These are phyloP conservation scores for Stictocephala bisonia DNA, from an alignment of 2,888 invertebrate genomes.

Conservation along the genomic window DNA sequence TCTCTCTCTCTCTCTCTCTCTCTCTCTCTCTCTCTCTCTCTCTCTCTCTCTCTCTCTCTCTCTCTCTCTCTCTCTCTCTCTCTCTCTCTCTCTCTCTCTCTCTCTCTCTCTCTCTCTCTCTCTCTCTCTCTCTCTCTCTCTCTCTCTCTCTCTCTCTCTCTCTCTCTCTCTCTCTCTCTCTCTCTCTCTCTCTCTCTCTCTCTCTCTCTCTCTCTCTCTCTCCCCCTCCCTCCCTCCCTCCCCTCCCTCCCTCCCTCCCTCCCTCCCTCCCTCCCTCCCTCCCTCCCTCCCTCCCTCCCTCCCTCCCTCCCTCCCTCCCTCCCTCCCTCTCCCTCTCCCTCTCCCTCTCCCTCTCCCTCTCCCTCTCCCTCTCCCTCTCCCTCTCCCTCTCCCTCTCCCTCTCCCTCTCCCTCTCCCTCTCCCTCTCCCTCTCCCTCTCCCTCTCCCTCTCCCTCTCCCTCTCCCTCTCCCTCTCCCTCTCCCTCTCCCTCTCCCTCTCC, in stretches of 20 bases:
- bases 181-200: not conserved
- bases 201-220: slow-evolving; percentile 32
- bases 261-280: not conserved
- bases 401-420: not conserved
- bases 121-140: slow-evolving; percentile 49
- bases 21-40: slow-evolving; percentile 42
- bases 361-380: not conserved
- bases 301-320: not conserved
- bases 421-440: not conserved
- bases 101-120: slow-evolving; percentile 50
- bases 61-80: slow-evolving; percentile 45
- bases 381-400: not conserved
- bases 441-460: not conserved
- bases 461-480: no score
- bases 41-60: slow-evolving; percentile 49
- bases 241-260: not conserved
- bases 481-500: not conserved
- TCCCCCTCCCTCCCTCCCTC: not conserved
- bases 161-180: not conserved
- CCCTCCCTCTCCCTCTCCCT: not conserved
- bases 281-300: not conserved
- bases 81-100: slow-evolving; percentile 44
- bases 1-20: slow-evolving; percentile 38
- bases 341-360: not conserved
- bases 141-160: not conserved